These are phyloP conservation scores for Sebastes wilsoni DNA, from an alignment of 2,797 vertebrate species.

Conservation along the genomic window DNA sequence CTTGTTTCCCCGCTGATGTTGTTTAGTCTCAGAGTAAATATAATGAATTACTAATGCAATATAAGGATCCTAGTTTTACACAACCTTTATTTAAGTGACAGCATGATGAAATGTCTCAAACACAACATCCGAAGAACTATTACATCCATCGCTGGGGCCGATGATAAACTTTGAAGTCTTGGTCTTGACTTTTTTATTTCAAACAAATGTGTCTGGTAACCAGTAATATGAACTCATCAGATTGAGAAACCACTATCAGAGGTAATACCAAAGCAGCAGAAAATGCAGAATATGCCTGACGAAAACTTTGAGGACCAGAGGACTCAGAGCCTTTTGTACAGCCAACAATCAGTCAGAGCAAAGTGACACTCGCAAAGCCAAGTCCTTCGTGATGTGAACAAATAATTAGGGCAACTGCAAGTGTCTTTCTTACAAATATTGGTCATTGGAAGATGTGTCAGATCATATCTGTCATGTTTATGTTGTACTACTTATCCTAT, in stretches of 20 bases:
- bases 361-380: not conserved
- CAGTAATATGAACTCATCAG: conserved; percentile 1
- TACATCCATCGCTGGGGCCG: not conserved
- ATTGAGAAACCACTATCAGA: not conserved
- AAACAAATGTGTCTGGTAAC: not conserved
- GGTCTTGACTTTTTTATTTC: not conserved
- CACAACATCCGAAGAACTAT: not conserved
- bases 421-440: not conserved
- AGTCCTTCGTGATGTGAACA: not conserved
- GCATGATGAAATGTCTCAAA: not conserved
- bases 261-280: not conserved
- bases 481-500: not conserved
- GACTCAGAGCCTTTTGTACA: not conserved
- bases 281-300: not conserved
- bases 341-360: not conserved
- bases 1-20: not conserved
- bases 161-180: conserved; percentile 5
- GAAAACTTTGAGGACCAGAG: not conserved
- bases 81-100: not conserved
- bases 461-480: not conserved
- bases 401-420: not conserved
- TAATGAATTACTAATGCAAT: not conserved
- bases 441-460: not conserved
- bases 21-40: not conserved
- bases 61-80: not conserved